A percentile compares a stretch with the other conserved stretches of the same genome.
Conservation (phyloP, 2,113 vertebrate species). For the Micromys minutus region DNA sequence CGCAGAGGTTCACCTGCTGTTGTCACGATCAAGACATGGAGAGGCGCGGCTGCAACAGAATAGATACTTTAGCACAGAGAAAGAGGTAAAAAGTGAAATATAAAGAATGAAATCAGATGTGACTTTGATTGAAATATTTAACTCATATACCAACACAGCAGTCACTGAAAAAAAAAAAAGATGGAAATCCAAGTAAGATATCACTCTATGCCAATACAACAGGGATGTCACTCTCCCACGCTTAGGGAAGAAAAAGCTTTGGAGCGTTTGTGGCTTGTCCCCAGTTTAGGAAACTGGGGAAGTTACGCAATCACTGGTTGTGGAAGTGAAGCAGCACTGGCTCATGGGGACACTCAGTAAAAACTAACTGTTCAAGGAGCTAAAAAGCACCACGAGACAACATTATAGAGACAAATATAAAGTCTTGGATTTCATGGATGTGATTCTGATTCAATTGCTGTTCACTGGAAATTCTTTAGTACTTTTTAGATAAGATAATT, state of each 20-base stretch:
- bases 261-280: neutral
- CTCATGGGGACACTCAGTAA: neutral
- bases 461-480: neutral
- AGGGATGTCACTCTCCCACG: neutral
- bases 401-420: neutral
- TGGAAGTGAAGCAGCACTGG: neutral
- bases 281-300: neutral
- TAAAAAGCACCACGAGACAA: neutral
- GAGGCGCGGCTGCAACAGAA: constrained; percentile 94
- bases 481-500: neutral
- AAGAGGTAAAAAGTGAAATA: constrained; percentile 83
- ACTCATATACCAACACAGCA: constrained; percentile 54
- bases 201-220: constrained; percentile 43
- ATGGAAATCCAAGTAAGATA: constrained; percentile 49
- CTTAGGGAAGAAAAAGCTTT: neutral
- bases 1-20: constrained; percentile 97
- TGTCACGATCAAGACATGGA: constrained; percentile 98
- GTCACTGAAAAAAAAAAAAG: neutral
- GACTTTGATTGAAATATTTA: constrained; percentile 71
- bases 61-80: constrained; percentile 89
- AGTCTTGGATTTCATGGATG: neutral
- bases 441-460: neutral
- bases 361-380: neutral
- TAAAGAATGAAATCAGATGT: constrained; percentile 78
- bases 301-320: neutral